A percentile compares a stretch with the other conserved stretches of the same genome.
Conservation (phyloP, 2,113 vertebrate species). For the Passer montanus region DNA sequence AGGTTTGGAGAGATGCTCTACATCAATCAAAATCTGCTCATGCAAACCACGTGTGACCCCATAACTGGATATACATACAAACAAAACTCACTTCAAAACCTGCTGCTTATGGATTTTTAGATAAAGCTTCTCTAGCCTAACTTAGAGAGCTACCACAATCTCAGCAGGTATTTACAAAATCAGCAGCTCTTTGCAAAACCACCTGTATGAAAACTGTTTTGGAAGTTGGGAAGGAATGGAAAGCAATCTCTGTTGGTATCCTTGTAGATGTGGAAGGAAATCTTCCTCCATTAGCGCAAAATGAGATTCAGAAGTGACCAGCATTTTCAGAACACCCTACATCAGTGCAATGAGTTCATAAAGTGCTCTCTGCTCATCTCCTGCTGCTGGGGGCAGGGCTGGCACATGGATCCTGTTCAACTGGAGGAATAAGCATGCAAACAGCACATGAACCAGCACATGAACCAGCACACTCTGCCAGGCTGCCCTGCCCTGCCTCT, state of each 20-base stretch:
- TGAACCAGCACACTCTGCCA: background rate
- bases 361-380: background rate
- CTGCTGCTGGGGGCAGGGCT: background rate
- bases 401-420: background rate
- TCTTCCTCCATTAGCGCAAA: background rate
- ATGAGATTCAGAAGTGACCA: background rate
- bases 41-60: background rate
- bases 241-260: rapidly evolving
- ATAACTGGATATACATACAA: background rate
- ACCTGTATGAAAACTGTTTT: background rate
- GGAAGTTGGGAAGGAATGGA: slow-evolving; percentile 60
- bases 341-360: background rate
- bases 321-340: background rate
- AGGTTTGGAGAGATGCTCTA: background rate
- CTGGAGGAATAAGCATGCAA: background rate
- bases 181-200: background rate
- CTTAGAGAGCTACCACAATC: background rate
- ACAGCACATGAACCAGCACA: background rate
- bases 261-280: background rate
- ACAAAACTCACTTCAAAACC: background rate
- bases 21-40: background rate
- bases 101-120: background rate
- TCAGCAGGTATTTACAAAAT: background rate
- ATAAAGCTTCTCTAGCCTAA: background rate
- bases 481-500: background rate